Base-by-base conservation (phyloP, 1,140 invertebrate genomes). In the Apis laboriosa region DNA sequence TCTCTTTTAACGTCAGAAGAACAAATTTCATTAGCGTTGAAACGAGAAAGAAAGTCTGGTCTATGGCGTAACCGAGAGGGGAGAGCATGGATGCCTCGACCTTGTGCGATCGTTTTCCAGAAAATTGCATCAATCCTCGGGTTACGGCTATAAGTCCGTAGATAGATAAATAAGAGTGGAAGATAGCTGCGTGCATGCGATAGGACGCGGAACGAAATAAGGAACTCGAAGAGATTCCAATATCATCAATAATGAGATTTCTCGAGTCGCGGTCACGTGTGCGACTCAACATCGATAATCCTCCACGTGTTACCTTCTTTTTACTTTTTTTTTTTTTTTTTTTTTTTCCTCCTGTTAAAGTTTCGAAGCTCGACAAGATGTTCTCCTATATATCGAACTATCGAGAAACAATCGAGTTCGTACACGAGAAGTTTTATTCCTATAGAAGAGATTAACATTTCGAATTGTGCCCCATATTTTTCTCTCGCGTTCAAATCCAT, bases 181-280 rank as follows among this genome's bases (percentile, higher is more conserved):
- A 9, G 11, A 19, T 21, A 12, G 49, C 13, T 49, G 58, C 13
- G 74, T 76, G 15, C 64, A 24, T 7, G 24, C 9, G 51, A 74
- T 61, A 34, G 63, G 19, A 66, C 56, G 28, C 12, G 43, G 17
- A 28, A 55, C 49, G 74, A n/a, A 53, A 53, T 15, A n/a, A 61
- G 43, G 13, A 7, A 17, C 43, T 56, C 1, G n/a, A 0, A 2
- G 7, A 43, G 55, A 71, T 71, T 70, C 55, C 17, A 24, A 78
- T 78, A n/a, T 28, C 66, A 64, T 64, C 17, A 17, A 17, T 71
- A 72, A 79, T 28, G 55, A 71, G 67, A 79, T 79, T 71, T 79
- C 17, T 17, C 17, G 21, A 9, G 43, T 3, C 0, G 13, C 17
- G 66, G 56, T 53, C 67, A 79, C 67, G 34, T 34, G 56, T 34